phyloP scores from a whole-genome alignment of 2,113 vertebrate species.

The Sphaerodactylus townsendi region DNA sequence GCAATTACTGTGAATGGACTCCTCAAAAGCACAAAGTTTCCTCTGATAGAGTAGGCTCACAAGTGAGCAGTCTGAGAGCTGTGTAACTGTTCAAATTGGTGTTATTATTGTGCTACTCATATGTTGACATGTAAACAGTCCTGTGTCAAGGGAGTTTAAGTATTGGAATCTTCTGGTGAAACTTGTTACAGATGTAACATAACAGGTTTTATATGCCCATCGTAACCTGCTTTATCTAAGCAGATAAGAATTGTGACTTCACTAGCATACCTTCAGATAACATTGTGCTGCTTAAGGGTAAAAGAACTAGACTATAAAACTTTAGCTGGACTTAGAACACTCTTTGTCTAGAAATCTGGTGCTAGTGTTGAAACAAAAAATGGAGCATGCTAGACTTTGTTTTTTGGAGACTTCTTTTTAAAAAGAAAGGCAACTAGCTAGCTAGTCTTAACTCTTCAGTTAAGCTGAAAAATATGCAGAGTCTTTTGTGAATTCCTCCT shows the following conservation, averaged over 20 bases:
- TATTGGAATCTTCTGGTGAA: conserved; percentile 1
- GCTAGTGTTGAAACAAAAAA: neutral
- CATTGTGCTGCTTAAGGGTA: neutral
- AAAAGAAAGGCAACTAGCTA: neutral
- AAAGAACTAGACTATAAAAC: neutral
- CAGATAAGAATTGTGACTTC: conserved; percentile 7
- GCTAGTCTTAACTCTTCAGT: neutral
- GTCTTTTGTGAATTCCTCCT: neutral
- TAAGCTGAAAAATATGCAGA: neutral
- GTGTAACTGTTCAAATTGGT: neutral
- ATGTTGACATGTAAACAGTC: neutral
- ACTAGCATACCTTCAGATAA: neutral
- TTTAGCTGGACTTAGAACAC: neutral
- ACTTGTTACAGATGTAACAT: neutral
- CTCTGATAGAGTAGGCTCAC: neutral
- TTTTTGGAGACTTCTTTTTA: neutral
- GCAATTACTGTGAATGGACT: too few relatives aligned
- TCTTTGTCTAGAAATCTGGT: neutral
- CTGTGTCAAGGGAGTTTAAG: neutral
- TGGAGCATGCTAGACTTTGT: neutral
- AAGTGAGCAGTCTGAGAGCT: neutral
- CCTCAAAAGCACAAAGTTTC: neutral
- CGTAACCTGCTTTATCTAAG: neutral
- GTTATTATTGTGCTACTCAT: neutral
- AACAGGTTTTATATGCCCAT: conserved; percentile 14